Evolutionary conservation across 2,113 vertebrate genomes (phyloP).

Genomic region (Camelus bactrianus): DNA sequence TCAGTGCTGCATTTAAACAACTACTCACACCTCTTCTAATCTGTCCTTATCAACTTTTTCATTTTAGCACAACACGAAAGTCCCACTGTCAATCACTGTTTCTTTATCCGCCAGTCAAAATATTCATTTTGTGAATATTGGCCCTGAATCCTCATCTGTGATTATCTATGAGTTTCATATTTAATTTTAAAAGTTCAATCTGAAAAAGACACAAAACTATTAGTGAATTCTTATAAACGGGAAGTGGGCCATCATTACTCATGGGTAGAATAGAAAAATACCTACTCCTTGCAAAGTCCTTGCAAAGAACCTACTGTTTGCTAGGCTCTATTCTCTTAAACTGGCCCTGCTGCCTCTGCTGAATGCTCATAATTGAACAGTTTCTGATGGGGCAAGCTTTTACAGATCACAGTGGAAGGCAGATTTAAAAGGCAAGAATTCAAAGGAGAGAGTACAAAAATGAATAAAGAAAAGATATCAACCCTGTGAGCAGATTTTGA

Average conservation of each 20-base stretch:
- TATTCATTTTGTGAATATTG: neutral
- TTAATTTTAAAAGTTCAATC: slow-evolving; percentile 46
- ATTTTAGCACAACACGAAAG: neutral
- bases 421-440: neutral
- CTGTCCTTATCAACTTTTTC: neutral
- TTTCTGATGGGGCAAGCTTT: neutral
- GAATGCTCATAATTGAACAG: neutral
- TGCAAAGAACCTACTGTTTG: neutral
- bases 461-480: neutral
- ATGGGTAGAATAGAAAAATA: neutral
- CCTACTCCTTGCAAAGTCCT: neutral
- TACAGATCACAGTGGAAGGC: neutral
- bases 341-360: neutral
- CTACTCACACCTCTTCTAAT: neutral
- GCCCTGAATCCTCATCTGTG: neutral
- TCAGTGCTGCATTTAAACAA: slow-evolving; percentile 37
- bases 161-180: neutral
- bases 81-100: neutral
- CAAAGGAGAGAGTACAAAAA: neutral
- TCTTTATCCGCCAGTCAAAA: neutral
- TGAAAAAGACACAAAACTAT: neutral
- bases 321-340: neutral
- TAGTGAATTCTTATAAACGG: neutral
- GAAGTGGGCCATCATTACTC: neutral
- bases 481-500: neutral